Evolutionary conservation across 1,140 invertebrate species (phyloP), one percentile per base, ranked within the genome.

Genomic region (Saccostrea cuccullata): DNA sequence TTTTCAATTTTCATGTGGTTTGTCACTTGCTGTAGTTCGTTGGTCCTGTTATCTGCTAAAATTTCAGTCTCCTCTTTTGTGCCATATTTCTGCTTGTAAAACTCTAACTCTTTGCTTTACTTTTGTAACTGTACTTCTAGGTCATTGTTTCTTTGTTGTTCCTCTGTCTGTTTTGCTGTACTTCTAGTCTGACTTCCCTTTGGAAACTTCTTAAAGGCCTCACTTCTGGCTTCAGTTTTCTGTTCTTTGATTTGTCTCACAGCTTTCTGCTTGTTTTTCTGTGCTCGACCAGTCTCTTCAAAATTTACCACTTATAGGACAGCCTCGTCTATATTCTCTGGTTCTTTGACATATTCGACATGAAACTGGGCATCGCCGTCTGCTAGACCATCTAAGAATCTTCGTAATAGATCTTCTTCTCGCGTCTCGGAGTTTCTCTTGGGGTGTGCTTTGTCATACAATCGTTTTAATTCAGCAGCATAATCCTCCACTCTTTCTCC

Each of bases 381-480:
- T n/a, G n/a, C n/a, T n/a, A n/a, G n/a, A n/a, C n/a, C n/a, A n/a
- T n/a, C n/a, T n/a, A n/a, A n/a, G n/a, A n/a, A n/a, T n/a, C n/a
- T n/a, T n/a, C n/a, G n/a, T n/a, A n/a, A n/a, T n/a, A n/a, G n/a
- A n/a, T n/a, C n/a, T n/a, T n/a, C n/a, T n/a, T n/a, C n/a, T n/a
- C n/a, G n/a, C n/a, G n/a, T n/a, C n/a, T n/a, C n/a, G n/a, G n/a
- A n/a, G n/a, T 87, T 36, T 20, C 86, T 82, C 20, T 87, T 58
- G 30, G 77, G 77, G 13, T 86, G 86, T 55, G 86, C 70, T 30
- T 86, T 86, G 15, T 77, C 40, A 82, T 86, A 86, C 11, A 86
- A 30, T 2, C 86, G 9, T 55, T 86, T 86, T 9, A 86, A 77
- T 55, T 86, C 36, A n/a, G 86, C 86, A 73, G 86, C 77, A 60